Evolutionary conservation across 64 coral and sea anemone species (phyloP).

Genomic region (Acropora tenuis): DNA sequence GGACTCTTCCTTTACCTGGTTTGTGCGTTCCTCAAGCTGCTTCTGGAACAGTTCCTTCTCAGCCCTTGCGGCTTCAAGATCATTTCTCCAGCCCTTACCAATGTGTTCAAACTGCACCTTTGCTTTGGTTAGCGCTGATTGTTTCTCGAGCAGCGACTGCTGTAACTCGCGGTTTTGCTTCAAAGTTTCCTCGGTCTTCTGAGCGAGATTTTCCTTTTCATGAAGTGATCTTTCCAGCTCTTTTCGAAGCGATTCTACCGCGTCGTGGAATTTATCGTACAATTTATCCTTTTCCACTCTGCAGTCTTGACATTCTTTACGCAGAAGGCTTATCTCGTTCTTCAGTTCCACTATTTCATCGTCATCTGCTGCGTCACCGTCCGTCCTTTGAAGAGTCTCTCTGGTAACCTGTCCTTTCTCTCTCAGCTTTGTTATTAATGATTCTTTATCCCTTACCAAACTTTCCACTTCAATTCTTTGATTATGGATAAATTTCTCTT

Average conservation of each 20-base stretch:
- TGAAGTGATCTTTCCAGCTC: conserved; percentile 65
- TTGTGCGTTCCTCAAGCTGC: background rate
- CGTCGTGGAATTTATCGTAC: conserved; percentile 78
- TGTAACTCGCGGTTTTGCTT: conserved; percentile 63
- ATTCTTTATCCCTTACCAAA: conserved; percentile 82
- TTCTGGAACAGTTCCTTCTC: conserved; percentile 61
- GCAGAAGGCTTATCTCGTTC: conserved; percentile 70
- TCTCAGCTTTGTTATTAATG: conserved; percentile 55
- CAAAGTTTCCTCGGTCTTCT: conserved; percentile 52
- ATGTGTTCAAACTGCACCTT: conserved; percentile 92
- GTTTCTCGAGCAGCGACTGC: conserved; percentile 71
- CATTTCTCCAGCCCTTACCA: conserved; percentile 85
- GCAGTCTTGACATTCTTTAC: conserved; percentile 71
- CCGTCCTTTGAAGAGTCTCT: conserved; percentile 26
- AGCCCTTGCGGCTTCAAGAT: conserved; percentile 67
- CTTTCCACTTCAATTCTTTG: conserved; percentile 69
- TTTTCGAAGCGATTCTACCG: conserved; percentile 53
- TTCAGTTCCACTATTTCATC: conserved; percentile 79
- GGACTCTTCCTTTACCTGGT: conserved; percentile 17
- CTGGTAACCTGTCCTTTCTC: background rate
- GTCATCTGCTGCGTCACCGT: background rate
- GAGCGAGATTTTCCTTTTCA: conserved; percentile 69
- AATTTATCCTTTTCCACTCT: conserved; percentile 80
- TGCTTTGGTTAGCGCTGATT: conserved; percentile 73
- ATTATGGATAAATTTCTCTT: conserved; percentile 81